Evolutionary conservation across 2,797 vertebrate genomes (phyloP), one percentile per base, ranked within the genome.

Genomic region (Poeciliopsis turneri): DNA sequence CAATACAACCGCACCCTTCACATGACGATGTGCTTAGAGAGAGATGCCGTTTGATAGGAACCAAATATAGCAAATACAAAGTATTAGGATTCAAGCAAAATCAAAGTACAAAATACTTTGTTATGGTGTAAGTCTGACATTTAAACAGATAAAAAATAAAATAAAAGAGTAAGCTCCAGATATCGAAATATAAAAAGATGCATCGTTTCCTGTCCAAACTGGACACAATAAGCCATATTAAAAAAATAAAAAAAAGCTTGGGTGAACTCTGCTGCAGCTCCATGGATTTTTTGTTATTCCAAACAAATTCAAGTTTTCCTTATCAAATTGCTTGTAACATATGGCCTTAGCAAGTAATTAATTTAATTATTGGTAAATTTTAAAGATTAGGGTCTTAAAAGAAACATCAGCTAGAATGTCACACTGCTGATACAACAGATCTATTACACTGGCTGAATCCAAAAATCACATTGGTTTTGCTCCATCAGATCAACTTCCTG

Each of bases 1-100:
- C 80, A 74, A 85, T n/a, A 41, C 20, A 6, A 25, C 66, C 66
- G 12, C 11, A 43, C 23, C 39, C 41, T 69, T 43, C 66, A 69
- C 66, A 43, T 13, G 39, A 69, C 66, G 25, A 69, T n/a, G 66
- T 41, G 36, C 64, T 43, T 36, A 64, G 4, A 68, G 20, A 8
- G 61, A 9, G 61, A 64, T 9, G 3, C 18, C 3, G 13, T 41
- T 23, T 68, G 20, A n/a, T 25, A 43, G 36, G 10, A 4, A 68
- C 23, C 36, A 68, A 12, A 68, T 68, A 41, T 11, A 68, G 64
- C 36, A 68, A 41, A 68, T 25, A 41, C 64, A 41, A 68, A 68
- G 23, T 41, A 25, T 25, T 23, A 66, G 15, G 18, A 68, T 39
- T 25, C 39, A 43, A 43, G 39, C 11, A 41, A 41, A 39, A 66